These are phyloP conservation scores for Amblyopsis hoosieri DNA, from an alignment of 2,797 vertebrate genomes.

Conservation along the genomic window DNA sequence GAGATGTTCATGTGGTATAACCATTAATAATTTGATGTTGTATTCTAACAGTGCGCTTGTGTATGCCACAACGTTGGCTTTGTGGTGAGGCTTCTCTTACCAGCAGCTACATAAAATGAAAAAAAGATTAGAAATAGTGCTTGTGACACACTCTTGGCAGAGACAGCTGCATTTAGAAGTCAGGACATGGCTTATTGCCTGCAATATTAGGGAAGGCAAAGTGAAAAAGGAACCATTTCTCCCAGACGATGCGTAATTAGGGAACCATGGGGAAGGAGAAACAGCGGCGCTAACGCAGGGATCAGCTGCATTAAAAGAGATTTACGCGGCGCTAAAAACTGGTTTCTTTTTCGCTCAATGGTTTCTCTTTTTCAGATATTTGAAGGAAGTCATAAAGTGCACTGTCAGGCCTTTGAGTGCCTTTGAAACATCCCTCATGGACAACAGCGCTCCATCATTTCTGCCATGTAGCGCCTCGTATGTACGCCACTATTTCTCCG, in stretches of 20 bases:
- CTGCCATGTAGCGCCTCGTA: constrained; percentile 8
- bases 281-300: constrained; percentile 63
- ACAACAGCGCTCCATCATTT: constrained; percentile 8
- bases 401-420: constrained; percentile 67
- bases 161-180: constrained; percentile 59
- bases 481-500: constrained; percentile 40
- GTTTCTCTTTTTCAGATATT: constrained; percentile 76
- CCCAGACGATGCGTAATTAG: constrained; percentile 67
- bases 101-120: constrained; percentile 58
- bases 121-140: constrained; percentile 31
- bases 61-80: constrained; percentile 65
- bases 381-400: constrained; percentile 78
- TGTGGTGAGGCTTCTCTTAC: constrained; percentile 55
- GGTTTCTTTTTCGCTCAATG: constrained; percentile 71
- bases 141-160: constrained; percentile 71
- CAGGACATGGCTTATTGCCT: constrained; percentile 72
- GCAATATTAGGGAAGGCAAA: constrained; percentile 72
- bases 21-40: constrained; percentile 49
- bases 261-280: constrained; percentile 62
- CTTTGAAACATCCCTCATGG: constrained; percentile 71
- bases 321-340: constrained; percentile 75
- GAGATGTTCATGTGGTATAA: constrained; percentile 35
- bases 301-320: constrained; percentile 80
- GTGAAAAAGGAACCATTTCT: constrained; percentile 69
- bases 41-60: constrained; percentile 50